Base-by-base conservation (phyloP, 1,140 invertebrate species). In the Sinella curviseta region DNA sequence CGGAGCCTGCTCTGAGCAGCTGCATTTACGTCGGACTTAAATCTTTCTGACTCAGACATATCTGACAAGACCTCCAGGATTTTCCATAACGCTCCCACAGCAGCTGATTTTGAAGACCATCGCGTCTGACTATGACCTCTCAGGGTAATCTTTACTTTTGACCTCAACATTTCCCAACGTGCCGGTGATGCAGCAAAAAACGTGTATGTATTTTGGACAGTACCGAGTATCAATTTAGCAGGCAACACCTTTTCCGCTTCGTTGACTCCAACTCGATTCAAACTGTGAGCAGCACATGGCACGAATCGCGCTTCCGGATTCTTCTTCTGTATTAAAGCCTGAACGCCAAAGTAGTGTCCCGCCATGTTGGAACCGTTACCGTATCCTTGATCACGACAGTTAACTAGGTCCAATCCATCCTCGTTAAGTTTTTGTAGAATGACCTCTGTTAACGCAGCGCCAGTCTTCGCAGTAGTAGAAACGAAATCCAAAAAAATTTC, bases 321-420 rank as follows among this genome's bases (percentile, higher is more conserved):
- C 77, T 79, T 82, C 79, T 78, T 78, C 79, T 82, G 74, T 77
- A 87, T 86, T 74, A 81, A 75, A 80, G 85, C 78, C 81, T 85
- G 84, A 17, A 84, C 81, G 20, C 85, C 85, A 67, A 74, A 82
- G 80, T 84, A 78, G 67, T 79, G 83, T 77, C 84, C 86, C 30
- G 77, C 80, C 85, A 87, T 87, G 75, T 85, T 86, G 28, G 82
- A 33, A 35, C 83, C 84, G 82, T 86, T 87, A 78, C 86, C 85
- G 80, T 86, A 87, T 24, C 84, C 81, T 81, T 87, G 86, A n/a
- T 83, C 84, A 74, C 86, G 57, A 33, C 82, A 82, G 79, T 84
- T 36, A 36, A 74, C 8, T 39, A 84, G 67, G 80, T 81, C 73
- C 12, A 82, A 0, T 31, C 78, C 67, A 48, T 74, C 55, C 77